Evolutionary conservation across 2,113 vertebrate species (phyloP).

Genomic region (Bos indicus): DNA sequence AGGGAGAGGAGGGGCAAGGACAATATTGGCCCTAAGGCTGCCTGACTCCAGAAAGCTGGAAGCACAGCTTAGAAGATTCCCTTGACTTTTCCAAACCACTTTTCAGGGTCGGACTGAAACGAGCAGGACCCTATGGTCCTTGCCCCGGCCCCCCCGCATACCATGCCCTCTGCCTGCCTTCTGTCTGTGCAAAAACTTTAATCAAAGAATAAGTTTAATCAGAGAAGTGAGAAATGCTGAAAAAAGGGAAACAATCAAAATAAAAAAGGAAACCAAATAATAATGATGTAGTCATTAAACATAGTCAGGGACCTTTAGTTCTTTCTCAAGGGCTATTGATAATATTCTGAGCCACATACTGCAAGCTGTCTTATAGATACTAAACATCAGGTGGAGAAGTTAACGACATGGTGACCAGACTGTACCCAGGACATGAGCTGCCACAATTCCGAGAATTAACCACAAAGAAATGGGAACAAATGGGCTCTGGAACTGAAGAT

Average conservation of each 20-base stretch:
- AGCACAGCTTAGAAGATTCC: neutral
- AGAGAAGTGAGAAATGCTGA: neutral
- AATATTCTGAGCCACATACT: neutral
- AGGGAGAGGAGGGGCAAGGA: neutral
- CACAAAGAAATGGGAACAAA: neutral
- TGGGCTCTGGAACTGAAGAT: neutral
- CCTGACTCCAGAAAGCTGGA: neutral
- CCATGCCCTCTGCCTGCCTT: neutral
- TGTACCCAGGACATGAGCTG: neutral
- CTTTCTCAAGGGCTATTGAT: neutral
- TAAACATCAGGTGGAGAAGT: neutral
- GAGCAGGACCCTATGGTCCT: neutral
- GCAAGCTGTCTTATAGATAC: neutral
- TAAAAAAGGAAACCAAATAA: neutral
- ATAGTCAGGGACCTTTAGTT: neutral
- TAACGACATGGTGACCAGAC: neutral
- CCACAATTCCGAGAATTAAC: neutral
- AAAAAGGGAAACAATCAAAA: neutral
- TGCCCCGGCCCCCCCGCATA: neutral
- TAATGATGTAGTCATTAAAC: neutral
- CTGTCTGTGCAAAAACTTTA: neutral
- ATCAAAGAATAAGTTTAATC: neutral
- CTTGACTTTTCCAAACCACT: neutral
- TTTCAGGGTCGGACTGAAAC: neutral
- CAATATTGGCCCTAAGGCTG: neutral